phyloP scores from a whole-genome alignment of 1,140 invertebrate genomes.

The Scaptodrosophila lebanonensis region DNA sequence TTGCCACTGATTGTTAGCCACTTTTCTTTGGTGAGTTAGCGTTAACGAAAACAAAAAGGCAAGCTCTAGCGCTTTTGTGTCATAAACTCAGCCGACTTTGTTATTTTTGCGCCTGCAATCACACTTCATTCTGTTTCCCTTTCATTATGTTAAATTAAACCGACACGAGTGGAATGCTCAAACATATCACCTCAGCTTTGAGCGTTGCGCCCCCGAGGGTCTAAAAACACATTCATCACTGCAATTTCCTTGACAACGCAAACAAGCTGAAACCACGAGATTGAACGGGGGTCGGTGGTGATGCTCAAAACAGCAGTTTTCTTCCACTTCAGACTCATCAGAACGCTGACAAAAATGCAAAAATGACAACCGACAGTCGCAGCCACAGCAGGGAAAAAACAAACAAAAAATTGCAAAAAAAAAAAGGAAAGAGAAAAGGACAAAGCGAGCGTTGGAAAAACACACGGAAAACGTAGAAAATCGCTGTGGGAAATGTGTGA shows the following conservation, averaged over 20 bases:
- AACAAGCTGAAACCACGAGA: no score
- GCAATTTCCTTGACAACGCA: neutral
- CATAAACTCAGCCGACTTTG: no score
- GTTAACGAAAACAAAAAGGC: no score
- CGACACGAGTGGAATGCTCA: constrained; percentile 17
- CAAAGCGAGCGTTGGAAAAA: constrained; percentile 44
- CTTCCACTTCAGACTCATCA: constrained; percentile 1
- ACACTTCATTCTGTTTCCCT: constrained; percentile 39
- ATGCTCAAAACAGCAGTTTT: constrained; percentile 30
- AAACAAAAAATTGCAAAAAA: neutral
- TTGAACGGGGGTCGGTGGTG: no score
- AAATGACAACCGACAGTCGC: constrained; percentile 6
- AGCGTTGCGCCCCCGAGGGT: no score
- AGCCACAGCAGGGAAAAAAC: constrained; percentile 10
- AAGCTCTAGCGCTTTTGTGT: no score
- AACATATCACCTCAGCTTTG: constrained; percentile 14
- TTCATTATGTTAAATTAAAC: constrained; percentile 61
- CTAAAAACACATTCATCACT: constrained; percentile 53
- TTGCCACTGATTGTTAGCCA: no score
- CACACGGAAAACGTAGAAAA: constrained; percentile 34
- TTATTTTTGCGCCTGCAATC: constrained; percentile 21
- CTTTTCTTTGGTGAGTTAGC: no score
- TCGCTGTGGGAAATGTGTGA: constrained; percentile 69
- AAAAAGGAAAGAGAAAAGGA: constrained; percentile 33
- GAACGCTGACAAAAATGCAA: constrained; percentile 46